phyloP scores from a whole-genome alignment of 2,888 invertebrate species.

The Spisula solida region DNA sequence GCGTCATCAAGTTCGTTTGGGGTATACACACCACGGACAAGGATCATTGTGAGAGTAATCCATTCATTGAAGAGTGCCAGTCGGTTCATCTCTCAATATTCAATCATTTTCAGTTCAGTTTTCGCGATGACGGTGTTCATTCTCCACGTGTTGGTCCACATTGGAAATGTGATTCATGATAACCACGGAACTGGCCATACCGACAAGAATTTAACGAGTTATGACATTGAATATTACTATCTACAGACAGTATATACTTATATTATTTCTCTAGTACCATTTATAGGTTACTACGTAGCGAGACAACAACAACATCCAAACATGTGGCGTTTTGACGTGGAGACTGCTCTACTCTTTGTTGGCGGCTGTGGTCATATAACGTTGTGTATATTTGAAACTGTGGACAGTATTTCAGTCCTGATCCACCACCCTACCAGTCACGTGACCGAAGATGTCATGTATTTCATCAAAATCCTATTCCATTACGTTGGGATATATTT shows the following conservation, averaged over 20 bases:
- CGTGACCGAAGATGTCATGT: constrained; percentile 10
- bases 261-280: constrained; percentile 30
- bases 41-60: neutral
- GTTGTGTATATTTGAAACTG: constrained; percentile 35
- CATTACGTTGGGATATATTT: constrained; percentile 29
- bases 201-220: neutral
- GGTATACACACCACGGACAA: neutral
- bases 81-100: neutral
- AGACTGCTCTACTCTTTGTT: neutral
- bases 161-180: neutral
- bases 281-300: constrained; percentile 13
- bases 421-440: neutral
- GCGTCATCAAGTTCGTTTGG: neutral
- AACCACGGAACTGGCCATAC: neutral
- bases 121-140: neutral
- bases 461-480: constrained; percentile 32
- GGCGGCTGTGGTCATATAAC: constrained; percentile 34
- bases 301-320: neutral
- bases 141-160: neutral
- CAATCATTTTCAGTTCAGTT: neutral
- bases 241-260: constrained; percentile 35
- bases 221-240: neutral
- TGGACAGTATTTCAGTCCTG: constrained; percentile 20
- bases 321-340: neutral
- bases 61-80: neutral